Evolutionary conservation across 2,797 vertebrate species (phyloP).

Genomic region (Lemur catta): DNA sequence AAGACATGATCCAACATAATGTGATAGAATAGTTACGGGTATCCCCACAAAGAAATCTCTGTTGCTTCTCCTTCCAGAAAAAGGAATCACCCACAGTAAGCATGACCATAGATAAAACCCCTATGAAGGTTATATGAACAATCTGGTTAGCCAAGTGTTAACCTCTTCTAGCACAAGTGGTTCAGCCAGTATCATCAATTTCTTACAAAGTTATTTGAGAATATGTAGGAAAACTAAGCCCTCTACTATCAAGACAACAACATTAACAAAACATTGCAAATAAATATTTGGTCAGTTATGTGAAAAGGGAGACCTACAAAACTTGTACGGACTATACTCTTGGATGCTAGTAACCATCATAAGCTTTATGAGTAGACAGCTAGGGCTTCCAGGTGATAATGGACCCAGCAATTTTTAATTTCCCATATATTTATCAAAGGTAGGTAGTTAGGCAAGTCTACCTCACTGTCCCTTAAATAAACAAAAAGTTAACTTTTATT

Average conservation of each 20-base stretch:
- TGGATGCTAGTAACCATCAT: background rate
- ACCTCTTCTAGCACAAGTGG: background rate
- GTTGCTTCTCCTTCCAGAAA: background rate
- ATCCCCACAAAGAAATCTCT: background rate
- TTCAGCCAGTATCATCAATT: background rate
- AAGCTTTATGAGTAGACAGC: background rate
- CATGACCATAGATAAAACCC: background rate
- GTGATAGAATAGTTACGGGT: background rate
- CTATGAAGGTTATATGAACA: background rate
- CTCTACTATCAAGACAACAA: background rate
- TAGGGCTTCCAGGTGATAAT: background rate
- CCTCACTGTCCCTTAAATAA: background rate
- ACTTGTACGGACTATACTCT: background rate
- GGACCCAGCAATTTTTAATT: slow-evolving; percentile 19
- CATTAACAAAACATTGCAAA: slow-evolving; percentile 27
- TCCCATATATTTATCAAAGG: background rate
- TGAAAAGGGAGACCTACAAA: slow-evolving; percentile 3
- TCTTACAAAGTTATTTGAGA: background rate
- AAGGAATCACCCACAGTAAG: background rate
- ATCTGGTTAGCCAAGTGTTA: background rate
- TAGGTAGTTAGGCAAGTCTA: background rate
- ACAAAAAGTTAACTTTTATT: slow-evolving; percentile 1
- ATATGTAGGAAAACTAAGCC: slow-evolving; percentile 17
- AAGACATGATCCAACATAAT: background rate
- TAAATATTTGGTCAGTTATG: background rate